Conservation (phyloP, 2,888 invertebrate species). For the Drosophila anomalipes region DNA sequence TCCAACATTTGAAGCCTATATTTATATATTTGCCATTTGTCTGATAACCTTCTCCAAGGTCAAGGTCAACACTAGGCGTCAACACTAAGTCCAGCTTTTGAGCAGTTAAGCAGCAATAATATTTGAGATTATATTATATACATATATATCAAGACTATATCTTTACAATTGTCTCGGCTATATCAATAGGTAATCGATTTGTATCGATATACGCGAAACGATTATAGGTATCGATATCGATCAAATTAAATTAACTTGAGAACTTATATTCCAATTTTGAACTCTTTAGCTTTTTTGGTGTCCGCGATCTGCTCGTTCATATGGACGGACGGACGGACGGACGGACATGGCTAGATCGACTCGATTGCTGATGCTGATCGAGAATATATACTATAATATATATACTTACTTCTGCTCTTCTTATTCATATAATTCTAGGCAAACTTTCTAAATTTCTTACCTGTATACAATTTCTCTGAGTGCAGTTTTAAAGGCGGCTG, state of each 20-base stretch:
- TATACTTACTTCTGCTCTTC: neutral
- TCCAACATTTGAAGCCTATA: neutral
- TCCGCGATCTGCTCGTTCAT: neutral
- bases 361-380: neutral
- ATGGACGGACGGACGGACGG: neutral
- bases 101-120: neutral
- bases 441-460: neutral
- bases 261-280: neutral
- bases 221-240: neutral
- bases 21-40: neutral
- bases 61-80: neutral
- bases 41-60: neutral
- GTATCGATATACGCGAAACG: neutral
- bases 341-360: neutral
- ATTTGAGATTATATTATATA: neutral
- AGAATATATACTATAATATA: neutral
- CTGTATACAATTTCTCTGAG: neutral
- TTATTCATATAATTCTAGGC: too few relatives aligned
- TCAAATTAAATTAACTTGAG: neutral
- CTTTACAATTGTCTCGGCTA: neutral
- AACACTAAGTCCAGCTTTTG: neutral
- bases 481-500: slow-evolving; percentile 60
- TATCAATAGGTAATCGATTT: neutral
- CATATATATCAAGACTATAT: neutral
- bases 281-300: neutral